A percentile compares a stretch with the other conserved stretches of the same genome.
Evolutionary conservation across 2,797 vertebrate genomes (phyloP).

Genomic region (Sardinella longiceps): DNA sequence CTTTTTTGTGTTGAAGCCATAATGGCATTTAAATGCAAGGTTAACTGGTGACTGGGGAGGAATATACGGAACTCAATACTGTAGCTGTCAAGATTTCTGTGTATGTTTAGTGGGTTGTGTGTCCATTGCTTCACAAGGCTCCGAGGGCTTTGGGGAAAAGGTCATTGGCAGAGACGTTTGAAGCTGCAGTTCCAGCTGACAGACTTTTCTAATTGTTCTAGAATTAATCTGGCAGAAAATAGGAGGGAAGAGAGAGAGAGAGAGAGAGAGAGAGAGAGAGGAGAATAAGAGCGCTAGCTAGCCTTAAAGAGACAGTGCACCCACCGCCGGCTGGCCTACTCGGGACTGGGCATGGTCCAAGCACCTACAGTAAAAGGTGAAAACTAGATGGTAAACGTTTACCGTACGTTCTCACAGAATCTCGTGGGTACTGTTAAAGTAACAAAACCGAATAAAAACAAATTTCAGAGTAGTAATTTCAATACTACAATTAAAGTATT

Average conservation of each 20-base stretch:
- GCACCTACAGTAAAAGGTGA: background rate
- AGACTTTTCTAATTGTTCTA: constrained; percentile 70
- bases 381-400: too few species aligned
- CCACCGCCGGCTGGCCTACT: constrained; percentile 18
- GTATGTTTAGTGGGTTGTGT: background rate
- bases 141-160: constrained; percentile 64
- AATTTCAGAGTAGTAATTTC: too few species aligned
- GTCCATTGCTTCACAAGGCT: constrained; percentile 46
- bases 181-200: constrained; percentile 71
- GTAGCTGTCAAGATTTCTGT: background rate
- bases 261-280: constrained; percentile 5
- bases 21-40: background rate
- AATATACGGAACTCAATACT: background rate
- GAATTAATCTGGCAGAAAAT: constrained; percentile 61
- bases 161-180: constrained; percentile 58
- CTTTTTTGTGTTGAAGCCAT: background rate
- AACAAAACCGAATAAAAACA: too few species aligned
- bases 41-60: background rate
- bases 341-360: background rate
- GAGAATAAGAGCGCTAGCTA: constrained; percentile 34
- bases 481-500: too few species aligned
- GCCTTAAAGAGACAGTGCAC: constrained; percentile 53
- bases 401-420: too few species aligned
- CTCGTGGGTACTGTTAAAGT: too few species aligned
- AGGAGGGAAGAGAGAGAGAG: constrained; percentile 16